Conservation (phyloP, 2,888 invertebrate genomes). For the Podotricha telesiphe region DNA sequence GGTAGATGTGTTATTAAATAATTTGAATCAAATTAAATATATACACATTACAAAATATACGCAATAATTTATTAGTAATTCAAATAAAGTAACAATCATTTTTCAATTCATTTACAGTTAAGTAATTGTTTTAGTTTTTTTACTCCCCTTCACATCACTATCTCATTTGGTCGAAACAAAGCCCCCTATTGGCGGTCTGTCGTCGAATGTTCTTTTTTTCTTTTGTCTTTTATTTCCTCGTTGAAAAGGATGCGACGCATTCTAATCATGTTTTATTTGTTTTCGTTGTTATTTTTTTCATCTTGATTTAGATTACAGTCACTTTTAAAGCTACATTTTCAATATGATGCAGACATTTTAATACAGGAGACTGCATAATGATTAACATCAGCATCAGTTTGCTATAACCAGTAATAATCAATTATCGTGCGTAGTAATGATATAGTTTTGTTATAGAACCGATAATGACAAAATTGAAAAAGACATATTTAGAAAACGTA, state of each 20-base stretch:
- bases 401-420: conserved; percentile 6
- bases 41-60: not conserved
- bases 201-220: conserved; percentile 57
- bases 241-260: conserved; percentile 70
- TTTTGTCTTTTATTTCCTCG: conserved; percentile 68
- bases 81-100: not conserved
- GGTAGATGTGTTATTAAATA: not conserved
- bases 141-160: conserved; percentile 52
- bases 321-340: conserved; percentile 35
- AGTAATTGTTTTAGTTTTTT: not conserved
- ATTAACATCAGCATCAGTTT: conserved; percentile 2
- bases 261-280: conserved; percentile 65
- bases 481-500: too few relatives aligned
- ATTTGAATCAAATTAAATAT: not conserved
- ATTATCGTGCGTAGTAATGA: conserved; percentile 2
- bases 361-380: conserved; percentile 19
- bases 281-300: conserved; percentile 54
- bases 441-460: not conserved
- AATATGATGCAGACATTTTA: conserved; percentile 21
- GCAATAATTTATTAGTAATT: not conserved
- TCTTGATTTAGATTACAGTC: conserved; percentile 48
- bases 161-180: conserved; percentile 60
- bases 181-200: conserved; percentile 70
- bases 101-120: not conserved
- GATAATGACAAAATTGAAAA: conserved; percentile 22